Base-by-base conservation (phyloP, 2,888 invertebrate species). In the Mayetiola destructor region DNA sequence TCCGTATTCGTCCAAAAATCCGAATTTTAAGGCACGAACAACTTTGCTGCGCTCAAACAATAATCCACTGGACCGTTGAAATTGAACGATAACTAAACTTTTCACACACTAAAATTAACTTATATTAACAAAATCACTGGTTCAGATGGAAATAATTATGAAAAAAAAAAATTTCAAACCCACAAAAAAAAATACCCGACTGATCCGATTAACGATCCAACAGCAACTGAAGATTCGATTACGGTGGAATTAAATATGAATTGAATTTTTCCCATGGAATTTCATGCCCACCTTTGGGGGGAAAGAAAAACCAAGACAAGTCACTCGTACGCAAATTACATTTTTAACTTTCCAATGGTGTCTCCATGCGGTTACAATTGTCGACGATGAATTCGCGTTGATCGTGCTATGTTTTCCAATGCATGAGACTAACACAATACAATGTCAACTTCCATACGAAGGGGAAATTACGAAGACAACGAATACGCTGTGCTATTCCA, bases 151-250 rank as follows among this genome's bases (percentile, higher is more conserved):
- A n/a, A n/a, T n/a, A n/a, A n/a, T n/a, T n/a, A n/a, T n/a, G n/a
- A n/a, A n/a, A n/a, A n/a, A n/a, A n/a, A n/a, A n/a, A n/a, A n/a
- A n/a, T n/a, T n/a, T n/a, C n/a, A n/a, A n/a, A n/a, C n/a, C n/a
- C n/a, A n/a, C n/a, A n/a, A n/a, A 27, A 27, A n/a, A n/a, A 48
- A 10, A 48, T n/a, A 48, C 27, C 6, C 48, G 48, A 48, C 48
- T 48, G 48, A 14, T 48, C 16, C n/a, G 48, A 48, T 23, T 48
- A 48, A 48, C 48, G 48, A 27, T 48, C 27, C n/a, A 48, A 23
- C 48, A 48, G 23, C 48, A 48, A 48, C 48, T 48, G 48, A 48
- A 16, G 48, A 48, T 48, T 48, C 27, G 48, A 48, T 27, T 27
- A 16, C 27, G 27, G 4, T 14, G 48, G 27, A 48, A 48, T 48